Percentiles rank a stretch among this genome's conserved stretches.
These are phyloP conservation scores for Tiphia femorata DNA, from an alignment of 2,888 invertebrate species.

Conservation along the genomic window DNA sequence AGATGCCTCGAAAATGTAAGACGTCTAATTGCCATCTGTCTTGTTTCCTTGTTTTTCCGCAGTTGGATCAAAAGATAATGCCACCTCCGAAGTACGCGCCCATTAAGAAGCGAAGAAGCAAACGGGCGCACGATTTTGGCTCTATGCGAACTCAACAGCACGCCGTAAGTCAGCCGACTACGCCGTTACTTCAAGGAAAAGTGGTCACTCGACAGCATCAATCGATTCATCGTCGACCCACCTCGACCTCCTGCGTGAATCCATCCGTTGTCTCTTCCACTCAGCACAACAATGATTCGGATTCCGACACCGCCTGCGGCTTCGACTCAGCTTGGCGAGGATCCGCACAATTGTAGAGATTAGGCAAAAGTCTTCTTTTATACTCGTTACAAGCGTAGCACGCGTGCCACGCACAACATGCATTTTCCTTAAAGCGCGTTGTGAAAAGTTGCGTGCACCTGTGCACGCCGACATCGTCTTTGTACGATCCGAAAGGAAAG, in stretches of 20 bases:
- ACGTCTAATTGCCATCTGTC: not conserved
- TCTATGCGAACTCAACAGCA: slow-evolving; percentile 53
- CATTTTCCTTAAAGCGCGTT: too few relatives aligned
- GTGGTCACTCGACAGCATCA: slow-evolving; percentile 35
- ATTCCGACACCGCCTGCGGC: slow-evolving; percentile 90
- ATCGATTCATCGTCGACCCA: slow-evolving; percentile 53
- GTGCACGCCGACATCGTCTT: too few relatives aligned
- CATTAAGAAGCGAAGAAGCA: slow-evolving; percentile 78
- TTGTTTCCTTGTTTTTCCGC: not conserved
- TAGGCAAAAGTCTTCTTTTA: too few relatives aligned
- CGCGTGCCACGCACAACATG: too few relatives aligned
- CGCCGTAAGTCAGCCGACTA: slow-evolving; percentile 56
- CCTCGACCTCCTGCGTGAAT: slow-evolving; percentile 58
- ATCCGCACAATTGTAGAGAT: slow-evolving; percentile 59
- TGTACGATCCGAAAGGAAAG: too few relatives aligned
- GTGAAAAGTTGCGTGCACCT: too few relatives aligned
- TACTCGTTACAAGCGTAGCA: too few relatives aligned
- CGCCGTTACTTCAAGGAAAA: slow-evolving; percentile 58
- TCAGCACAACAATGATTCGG: slow-evolving; percentile 76
- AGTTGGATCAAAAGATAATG: slow-evolving; percentile 74
- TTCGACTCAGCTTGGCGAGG: slow-evolving; percentile 82
- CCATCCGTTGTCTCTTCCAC: slow-evolving; percentile 64
- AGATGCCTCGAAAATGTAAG: too few relatives aligned
- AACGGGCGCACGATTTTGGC: slow-evolving; percentile 71
- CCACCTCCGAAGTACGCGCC: slow-evolving; percentile 81